Evolutionary conservation across 1,140 invertebrate species (phyloP).

Genomic region (Scaptodrosophila lebanonensis): DNA sequence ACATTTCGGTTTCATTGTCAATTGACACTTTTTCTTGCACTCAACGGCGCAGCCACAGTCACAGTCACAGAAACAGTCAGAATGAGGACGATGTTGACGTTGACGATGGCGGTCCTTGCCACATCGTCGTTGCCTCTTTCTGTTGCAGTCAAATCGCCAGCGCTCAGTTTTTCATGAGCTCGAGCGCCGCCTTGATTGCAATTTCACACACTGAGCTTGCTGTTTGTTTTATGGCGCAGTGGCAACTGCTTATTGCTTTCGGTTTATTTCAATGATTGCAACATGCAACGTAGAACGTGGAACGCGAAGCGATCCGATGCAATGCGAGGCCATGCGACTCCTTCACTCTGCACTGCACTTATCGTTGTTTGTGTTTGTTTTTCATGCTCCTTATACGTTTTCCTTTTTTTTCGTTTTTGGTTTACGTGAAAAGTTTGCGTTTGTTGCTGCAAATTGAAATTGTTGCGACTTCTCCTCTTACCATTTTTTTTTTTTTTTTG

Average conservation of each 20-base stretch:
- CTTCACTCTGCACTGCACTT: background rate
- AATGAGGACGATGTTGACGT: no score
- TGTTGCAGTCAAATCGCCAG: slow-evolving; percentile 29
- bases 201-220: background rate
- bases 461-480: slow-evolving; percentile 28
- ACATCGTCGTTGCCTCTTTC: slow-evolving; percentile 42
- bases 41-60: slow-evolving; percentile 2
- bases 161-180: background rate
- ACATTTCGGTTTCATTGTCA: slow-evolving; percentile 47
- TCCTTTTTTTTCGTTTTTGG: slow-evolving; percentile 38
- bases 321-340: background rate
- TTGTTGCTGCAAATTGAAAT: slow-evolving; percentile 46
- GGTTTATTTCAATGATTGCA: slow-evolving; percentile 43
- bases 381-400: no score
- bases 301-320: background rate
- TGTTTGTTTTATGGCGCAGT: slow-evolving; percentile 40
- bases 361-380: background rate
- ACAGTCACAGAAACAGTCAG: no score
- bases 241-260: slow-evolving; percentile 41
- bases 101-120: slow-evolving; percentile 17
- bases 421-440: slow-evolving; percentile 28
- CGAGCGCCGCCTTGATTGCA: slow-evolving; percentile 1
- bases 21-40: slow-evolving; percentile 46
- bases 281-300: background rate
- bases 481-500: no score